A percentile compares a stretch with the other conserved stretches of the same genome.
Conservation (phyloP, 2,113 vertebrate species). For the Loxodonta africana region DNA sequence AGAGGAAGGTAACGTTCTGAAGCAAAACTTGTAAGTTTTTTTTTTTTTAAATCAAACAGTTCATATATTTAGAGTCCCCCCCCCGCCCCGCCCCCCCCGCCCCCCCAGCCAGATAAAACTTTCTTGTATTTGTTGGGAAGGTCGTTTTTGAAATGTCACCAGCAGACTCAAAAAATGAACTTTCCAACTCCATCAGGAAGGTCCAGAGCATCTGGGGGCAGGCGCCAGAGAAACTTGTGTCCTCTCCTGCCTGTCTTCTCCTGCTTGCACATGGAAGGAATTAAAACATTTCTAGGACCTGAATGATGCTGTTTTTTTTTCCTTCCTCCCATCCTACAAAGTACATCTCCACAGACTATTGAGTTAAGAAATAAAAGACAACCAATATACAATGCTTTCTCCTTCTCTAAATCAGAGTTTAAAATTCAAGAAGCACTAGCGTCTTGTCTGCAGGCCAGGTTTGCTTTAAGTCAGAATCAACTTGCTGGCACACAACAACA, state of each 20-base stretch:
- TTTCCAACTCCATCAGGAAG: not conserved
- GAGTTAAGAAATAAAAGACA: not conserved
- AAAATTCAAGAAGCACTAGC: slow-evolving; percentile 48
- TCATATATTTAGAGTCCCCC: slow-evolving; percentile 75
- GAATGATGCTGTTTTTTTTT: not conserved
- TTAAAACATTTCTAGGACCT: not conserved
- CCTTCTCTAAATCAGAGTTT: not conserved
- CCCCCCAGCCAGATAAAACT: slow-evolving; percentile 67
- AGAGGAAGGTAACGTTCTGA: slow-evolving; percentile 66
- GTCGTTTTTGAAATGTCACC: slow-evolving; percentile 72
- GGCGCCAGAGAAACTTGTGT: not conserved
- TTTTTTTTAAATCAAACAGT: slow-evolving; percentile 60
- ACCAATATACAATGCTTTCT: slow-evolving; percentile 65
- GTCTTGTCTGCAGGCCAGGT: not conserved
- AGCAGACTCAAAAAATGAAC: not conserved
- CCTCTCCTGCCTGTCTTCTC: not conserved
- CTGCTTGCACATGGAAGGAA: not conserved
- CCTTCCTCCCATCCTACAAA: slow-evolving; percentile 15
- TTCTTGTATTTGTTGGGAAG: slow-evolving; percentile 77
- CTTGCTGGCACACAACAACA: not conserved
- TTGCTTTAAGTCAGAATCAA: not conserved
- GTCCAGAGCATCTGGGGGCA: not conserved
- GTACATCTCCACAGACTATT: not conserved
- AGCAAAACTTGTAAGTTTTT: not conserved
- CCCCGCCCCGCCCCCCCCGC: no score